Conservation (phyloP, 1,140 invertebrate genomes). For the Choristoneura fumiferana region DNA sequence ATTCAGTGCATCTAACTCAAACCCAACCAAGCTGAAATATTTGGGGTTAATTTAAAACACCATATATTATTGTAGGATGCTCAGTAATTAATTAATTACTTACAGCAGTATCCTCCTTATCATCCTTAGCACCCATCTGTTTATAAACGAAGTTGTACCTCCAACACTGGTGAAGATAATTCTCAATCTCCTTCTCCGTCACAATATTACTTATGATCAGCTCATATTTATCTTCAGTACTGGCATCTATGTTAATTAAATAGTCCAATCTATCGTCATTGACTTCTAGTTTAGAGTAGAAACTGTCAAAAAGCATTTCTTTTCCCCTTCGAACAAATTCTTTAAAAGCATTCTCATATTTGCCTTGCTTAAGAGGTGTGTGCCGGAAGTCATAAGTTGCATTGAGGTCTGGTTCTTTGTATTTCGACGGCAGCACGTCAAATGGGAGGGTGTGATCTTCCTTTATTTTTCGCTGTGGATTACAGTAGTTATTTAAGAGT, state of each 20-base stretch:
- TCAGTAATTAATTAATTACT: no score
- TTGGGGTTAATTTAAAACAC: no score
- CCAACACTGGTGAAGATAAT: slow-evolving; percentile 67
- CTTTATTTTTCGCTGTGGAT: slow-evolving; percentile 56
- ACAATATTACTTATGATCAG: slow-evolving; percentile 50
- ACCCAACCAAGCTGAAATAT: no score
- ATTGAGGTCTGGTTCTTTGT: slow-evolving; percentile 55
- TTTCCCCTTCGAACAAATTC: slow-evolving; percentile 64
- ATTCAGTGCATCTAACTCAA: no score
- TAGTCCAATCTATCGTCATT: slow-evolving; percentile 49
- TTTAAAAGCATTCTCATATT: slow-evolving; percentile 59
- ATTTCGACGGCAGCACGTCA: slow-evolving; percentile 45
- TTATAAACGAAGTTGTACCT: slow-evolving; percentile 58
- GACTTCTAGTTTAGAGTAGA: slow-evolving; percentile 25
- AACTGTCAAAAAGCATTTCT: slow-evolving; percentile 60
- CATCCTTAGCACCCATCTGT: slow-evolving; percentile 29
- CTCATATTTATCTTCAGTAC: slow-evolving; percentile 65
- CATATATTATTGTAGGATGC: no score
- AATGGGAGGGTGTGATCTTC: slow-evolving; percentile 61
- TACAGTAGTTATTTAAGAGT: no score
- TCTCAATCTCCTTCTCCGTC: slow-evolving; percentile 59
- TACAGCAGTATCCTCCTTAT: slow-evolving; percentile 45
- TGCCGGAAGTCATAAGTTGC: slow-evolving; percentile 53
- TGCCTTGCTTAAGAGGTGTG: slow-evolving; percentile 49
- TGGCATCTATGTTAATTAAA: slow-evolving; percentile 57